Percentiles rank a stretch among this genome's conserved stretches.
Conservation (phyloP, 2,797 vertebrate species). For the Typhlichthys eigenmanni region DNA sequence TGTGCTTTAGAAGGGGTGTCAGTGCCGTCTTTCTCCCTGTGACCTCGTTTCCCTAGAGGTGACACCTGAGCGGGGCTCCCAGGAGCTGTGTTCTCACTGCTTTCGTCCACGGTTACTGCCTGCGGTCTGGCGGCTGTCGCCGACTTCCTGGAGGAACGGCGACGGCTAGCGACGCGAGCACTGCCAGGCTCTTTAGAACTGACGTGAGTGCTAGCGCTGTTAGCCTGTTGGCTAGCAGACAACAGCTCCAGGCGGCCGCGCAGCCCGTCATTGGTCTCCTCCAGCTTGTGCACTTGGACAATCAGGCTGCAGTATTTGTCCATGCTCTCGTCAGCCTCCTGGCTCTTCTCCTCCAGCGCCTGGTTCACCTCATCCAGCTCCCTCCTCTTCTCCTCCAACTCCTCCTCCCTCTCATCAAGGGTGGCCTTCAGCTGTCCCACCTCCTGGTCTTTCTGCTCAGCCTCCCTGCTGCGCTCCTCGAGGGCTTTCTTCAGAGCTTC, state of each 20-base stretch:
- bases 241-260: conserved; percentile 76
- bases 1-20: conserved; percentile 53
- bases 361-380: conserved; percentile 80
- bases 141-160: conserved; percentile 50
- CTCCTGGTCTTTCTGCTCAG: conserved; percentile 61
- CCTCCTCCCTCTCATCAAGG: conserved; percentile 70
- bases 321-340: conserved; percentile 85
- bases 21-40: conserved; percentile 44
- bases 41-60: conserved; percentile 70
- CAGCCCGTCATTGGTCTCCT: conserved; percentile 80
- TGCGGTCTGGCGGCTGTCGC: conserved; percentile 31
- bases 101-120: conserved; percentile 15
- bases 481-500: conserved; percentile 74
- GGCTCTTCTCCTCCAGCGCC: conserved; percentile 77
- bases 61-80: conserved; percentile 44
- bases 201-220: conserved; percentile 21
- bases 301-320: conserved; percentile 88
- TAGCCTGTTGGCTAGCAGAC: conserved; percentile 47
- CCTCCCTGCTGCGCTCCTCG: conserved; percentile 61
- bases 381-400: conserved; percentile 72
- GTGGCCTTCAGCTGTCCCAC: conserved; percentile 51
- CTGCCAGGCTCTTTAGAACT: conserved; percentile 40
- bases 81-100: conserved; percentile 48
- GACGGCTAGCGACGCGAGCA: conserved; percentile 19
- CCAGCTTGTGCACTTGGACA: conserved; percentile 83